Evolutionary conservation across 1,140 invertebrate species (phyloP), one percentile per base, ranked within the genome.

Genomic region (Schlechtendalia chinensis): DNA sequence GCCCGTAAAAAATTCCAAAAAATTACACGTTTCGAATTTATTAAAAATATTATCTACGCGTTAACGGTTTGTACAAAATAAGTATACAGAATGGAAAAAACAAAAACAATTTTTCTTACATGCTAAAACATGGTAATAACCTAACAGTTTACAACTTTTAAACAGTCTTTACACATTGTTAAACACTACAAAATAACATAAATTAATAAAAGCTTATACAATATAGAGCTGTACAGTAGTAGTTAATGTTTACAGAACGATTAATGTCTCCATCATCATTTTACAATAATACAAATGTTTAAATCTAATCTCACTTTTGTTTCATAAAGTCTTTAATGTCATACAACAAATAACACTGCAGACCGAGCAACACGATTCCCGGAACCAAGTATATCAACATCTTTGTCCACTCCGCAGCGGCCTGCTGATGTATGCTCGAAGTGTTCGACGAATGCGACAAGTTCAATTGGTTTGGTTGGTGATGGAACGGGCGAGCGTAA

Each of bases 261-360:
- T 17, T 53, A 71, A 71, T 19, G 50, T 53, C 17, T 29, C 12
- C 8, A 54, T 54, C 0, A 54, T 67, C 29, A 47, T 22, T 22
- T 67, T 53, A 54, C 14, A 17, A 54, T 72, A 8, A 8, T 8
- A 8, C 3, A 29, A 72, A 50, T 50, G 59, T 58, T 39, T 58
- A 39, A 58, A 75, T 16, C 19, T 75, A 75, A 59, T 79, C 32
- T 79, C 75, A 79, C 75, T 79, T 79, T 63, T 79, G 58, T 79
- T 79, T 79, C 56, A 79, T 61, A 10, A 29, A 79, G 75, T 79
- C 75, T 79, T 79, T 79, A 47, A 79, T 61, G 58, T 79, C 75
- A 11, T 79, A 47, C 22, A 79, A 47, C 2, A 79, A 22, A 22
- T 79, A 79, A 61, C 75, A 79, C 17, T 79, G 75, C 8, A 79